Base-by-base conservation (phyloP, 2,797 vertebrate genomes). In the Bucorvus abyssinicus region DNA sequence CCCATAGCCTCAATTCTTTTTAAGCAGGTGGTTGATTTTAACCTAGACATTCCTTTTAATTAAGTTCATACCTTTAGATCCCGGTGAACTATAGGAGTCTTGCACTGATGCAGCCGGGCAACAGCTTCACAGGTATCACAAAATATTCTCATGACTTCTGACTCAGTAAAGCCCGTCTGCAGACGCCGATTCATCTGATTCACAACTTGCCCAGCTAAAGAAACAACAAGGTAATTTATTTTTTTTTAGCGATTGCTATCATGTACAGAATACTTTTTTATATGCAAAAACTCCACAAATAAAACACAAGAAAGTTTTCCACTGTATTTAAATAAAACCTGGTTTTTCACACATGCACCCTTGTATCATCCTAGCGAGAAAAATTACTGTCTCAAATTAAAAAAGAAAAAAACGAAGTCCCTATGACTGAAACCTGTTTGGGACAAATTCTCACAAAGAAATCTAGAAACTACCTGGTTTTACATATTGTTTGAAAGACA, bases 111-210 rank as follows among this genome's bases (percentile, higher is more conserved):
- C 90, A 99, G 97, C 50, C 99, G 98, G 64, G 99, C 99, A 52
- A 99, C 99, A 6, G 99, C 99, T 97, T 99, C 99, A 55, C 99
- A 99, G 40, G 98, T 97, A 90, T 99, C 99, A 61, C 99, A 99
- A 96, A 99, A 99, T 96, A 99, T 99, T 84, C 98, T 98, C 80
- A 99, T 97, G 20, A 99, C 98, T 97, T 99, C 99, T 0, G 98
- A 89, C 96, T 99, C 99, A 0, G 97, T 98, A 95, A 99, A 99
- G 73, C 99, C 99, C 18, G 98, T 98, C 55, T 98, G 99, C 77
- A 99, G 94, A 61, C 98, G 98, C 98, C 99, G 99, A 94, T 99
- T 99, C 99, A 99, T 99, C 97, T 99, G 99, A 97, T 99, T 99
- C 95, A 99, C 99, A 85, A 99, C 98, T 88, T 99, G 99, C n/a